Percentiles rank a stretch among this genome's conserved stretches.
phyloP scores from a whole-genome alignment of 2,113 vertebrate species.

The Pseudopodoces humilis region DNA sequence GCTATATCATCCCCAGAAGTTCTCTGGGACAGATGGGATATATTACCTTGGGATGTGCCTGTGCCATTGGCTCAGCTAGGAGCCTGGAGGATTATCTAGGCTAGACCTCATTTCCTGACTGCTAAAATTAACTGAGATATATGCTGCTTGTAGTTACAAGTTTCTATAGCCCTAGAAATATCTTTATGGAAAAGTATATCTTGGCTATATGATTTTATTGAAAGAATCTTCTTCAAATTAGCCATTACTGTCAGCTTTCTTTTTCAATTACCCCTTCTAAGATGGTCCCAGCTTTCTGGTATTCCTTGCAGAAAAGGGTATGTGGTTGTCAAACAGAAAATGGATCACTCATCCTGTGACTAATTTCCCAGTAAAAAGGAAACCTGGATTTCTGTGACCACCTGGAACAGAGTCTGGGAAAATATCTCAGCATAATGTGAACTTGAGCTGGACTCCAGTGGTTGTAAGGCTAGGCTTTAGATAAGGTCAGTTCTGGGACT shows the following conservation, averaged over 20 bases:
- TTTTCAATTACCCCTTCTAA: background rate
- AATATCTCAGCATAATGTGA: background rate
- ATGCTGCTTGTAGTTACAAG: background rate
- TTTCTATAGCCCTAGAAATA: background rate
- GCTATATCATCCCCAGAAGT: background rate
- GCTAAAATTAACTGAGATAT: background rate
- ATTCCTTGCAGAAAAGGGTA: background rate
- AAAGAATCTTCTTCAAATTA: background rate
- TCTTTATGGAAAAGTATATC: background rate
- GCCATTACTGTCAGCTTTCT: background rate
- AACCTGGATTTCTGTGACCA: background rate
- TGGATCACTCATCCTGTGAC: fast-evolving
- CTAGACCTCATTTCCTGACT: background rate
- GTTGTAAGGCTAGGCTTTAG: background rate
- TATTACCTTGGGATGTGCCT: background rate
- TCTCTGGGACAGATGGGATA: background rate
- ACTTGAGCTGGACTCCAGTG: background rate
- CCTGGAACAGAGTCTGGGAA: constrained; percentile 3
- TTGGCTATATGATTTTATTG: background rate
- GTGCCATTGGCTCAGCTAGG: background rate
- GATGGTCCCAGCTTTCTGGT: background rate
- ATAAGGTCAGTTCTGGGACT: background rate
- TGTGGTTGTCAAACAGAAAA: background rate
- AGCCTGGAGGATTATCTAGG: background rate
- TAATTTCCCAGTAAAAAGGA: background rate